Evolutionary conservation across 2,797 vertebrate genomes (phyloP), one percentile per base, ranked within the genome.

Genomic region (Halcyon leucocephala): DNA sequence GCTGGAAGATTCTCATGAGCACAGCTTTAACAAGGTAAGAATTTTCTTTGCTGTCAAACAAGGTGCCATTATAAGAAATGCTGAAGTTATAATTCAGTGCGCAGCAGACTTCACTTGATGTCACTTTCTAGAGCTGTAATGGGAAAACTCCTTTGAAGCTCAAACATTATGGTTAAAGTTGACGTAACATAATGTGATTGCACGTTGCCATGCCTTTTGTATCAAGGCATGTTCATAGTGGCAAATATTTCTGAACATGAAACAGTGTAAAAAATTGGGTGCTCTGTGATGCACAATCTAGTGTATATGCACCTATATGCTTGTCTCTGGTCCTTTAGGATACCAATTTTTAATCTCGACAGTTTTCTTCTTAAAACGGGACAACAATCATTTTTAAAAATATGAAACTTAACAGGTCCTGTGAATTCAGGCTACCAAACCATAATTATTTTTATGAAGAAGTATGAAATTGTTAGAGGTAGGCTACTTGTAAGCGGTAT

Each of bases 21-120:
- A 98, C 22, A 96, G 97, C 44, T 99, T 99, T 97, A 98, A 98
- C 57, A 98, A 98, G 98, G 99, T 99, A 98, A 97, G 93, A 44
- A 41, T 62, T 90, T 72, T 89, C 46, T 91, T 83, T 70, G 54
- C 42, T 61, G 25, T 73, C 77, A 96, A 21, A 35, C 29, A 46
- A 28, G 71, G 22, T 88, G 33, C 37, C 1, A 0, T 76, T 77
- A 41, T 29, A 9, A 29, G 83, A 88, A 93, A 67, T 70, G 20
- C 51, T 88, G 8, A 79, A 69, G 24, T 55, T 55, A 62, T 8
- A 31, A 3, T 33, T 21, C 24, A 6, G 2, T 17, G 74, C 57
- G 7, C 26, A 86, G 48, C 24, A 61, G 57, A 37, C 28, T 80
- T 74, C 55, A 21, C 41, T 58, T 83, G 62, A 26, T 10, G 3